These are phyloP conservation scores for Lophotriccus pileatus DNA, from an alignment of 2,797 vertebrate species.

Conservation along the genomic window DNA sequence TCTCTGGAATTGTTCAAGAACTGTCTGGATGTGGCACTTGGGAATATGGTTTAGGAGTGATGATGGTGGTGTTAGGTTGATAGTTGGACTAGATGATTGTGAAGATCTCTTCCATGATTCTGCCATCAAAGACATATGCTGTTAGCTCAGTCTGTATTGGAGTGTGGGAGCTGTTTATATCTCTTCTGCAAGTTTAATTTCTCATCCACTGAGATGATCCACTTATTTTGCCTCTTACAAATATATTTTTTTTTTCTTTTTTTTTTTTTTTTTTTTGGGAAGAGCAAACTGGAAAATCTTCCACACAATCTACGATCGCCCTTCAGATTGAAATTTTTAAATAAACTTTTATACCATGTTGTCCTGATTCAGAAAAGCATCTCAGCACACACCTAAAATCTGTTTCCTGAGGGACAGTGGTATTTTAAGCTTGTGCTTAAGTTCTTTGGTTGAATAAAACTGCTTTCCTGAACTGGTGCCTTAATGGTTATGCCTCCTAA, in stretches of 20 bases:
- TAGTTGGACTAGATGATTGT: not conserved
- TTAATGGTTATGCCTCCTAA: slow-evolving; percentile 17
- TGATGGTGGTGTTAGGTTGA: not conserved
- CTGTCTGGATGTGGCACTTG: not conserved
- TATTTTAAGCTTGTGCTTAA: slow-evolving; percentile 4
- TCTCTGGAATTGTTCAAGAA: not conserved
- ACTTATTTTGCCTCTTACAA: not conserved
- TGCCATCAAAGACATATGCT: not conserved
- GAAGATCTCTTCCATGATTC: not conserved
- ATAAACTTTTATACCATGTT: not conserved
- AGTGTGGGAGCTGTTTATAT: not conserved
- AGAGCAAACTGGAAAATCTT: not conserved
- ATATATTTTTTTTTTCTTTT: too few species aligned
- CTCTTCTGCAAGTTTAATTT: not conserved
- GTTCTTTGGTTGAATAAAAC: slow-evolving; percentile 6
- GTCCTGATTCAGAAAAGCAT: slow-evolving; percentile 24
- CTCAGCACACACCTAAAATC: not conserved
- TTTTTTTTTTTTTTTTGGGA: not conserved
- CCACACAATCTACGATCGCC: not conserved
- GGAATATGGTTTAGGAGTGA: not conserved
- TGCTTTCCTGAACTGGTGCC: slow-evolving; percentile 36
- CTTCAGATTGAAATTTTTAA: not conserved
- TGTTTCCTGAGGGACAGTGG: not conserved
- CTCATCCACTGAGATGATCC: not conserved
- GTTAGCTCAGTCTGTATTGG: not conserved